Conservation (phyloP, 2,888 invertebrate genomes). For the Lordiphosa fenestrarum region DNA sequence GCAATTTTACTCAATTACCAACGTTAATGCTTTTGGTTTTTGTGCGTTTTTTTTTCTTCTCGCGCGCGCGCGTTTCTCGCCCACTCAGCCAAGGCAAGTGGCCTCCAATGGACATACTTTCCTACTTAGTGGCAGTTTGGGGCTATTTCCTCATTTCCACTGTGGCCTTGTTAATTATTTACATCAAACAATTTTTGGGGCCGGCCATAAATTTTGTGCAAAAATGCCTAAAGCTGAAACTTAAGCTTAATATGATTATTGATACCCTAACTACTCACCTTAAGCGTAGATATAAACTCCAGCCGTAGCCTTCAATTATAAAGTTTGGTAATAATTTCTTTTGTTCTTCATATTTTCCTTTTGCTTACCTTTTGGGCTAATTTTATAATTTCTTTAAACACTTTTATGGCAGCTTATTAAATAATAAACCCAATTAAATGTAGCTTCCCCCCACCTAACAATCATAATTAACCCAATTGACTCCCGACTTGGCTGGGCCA, state of each 20-base stretch:
- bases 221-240: not conserved
- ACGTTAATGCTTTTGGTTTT: slow-evolving; percentile 7
- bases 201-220: slow-evolving; percentile 20
- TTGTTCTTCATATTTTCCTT: no score
- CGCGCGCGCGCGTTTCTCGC: no score
- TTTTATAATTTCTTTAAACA: no score
- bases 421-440: slow-evolving; percentile 32
- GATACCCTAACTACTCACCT: no score
- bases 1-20: slow-evolving; percentile 37
- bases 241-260: slow-evolving; percentile 8
- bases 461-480: slow-evolving; percentile 37
- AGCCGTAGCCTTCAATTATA: no score
- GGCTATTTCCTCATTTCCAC: not conserved
- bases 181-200: slow-evolving; percentile 41
- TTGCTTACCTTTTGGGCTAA: no score
- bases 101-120: no score
- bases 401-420: slow-evolving; percentile 18
- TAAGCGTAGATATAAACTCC: no score
- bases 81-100: no score
- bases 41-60: slow-evolving; percentile 6
- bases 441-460: slow-evolving; percentile 16
- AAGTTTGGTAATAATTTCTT: no score
- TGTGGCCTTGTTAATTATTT: slow-evolving; percentile 48
- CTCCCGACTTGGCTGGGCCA: slow-evolving; percentile 15
- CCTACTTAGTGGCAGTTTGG: not conserved